Base-by-base conservation (phyloP, 1,140 invertebrate species). In the Ceratosolen fusciceps region DNA sequence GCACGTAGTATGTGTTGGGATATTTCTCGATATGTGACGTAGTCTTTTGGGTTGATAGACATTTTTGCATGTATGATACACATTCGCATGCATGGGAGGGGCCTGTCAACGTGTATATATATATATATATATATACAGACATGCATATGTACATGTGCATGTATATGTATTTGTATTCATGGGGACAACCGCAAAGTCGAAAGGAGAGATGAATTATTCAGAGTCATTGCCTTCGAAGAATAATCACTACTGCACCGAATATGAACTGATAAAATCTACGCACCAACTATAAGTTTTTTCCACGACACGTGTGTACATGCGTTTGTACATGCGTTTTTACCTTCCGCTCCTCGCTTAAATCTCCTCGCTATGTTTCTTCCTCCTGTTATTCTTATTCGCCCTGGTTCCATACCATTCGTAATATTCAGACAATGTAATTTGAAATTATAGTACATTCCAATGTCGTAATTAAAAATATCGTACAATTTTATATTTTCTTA, bases 81-180 rank as follows among this genome's bases (percentile, higher is more conserved):
- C 37, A 58, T 56, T 70, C 75, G 74, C 65, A 67, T 65, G 60
- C 39, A 76, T 67, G 39, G 62, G 62, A 49, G 39, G 39, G 39
- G 21, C 58, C 9, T 37, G 60, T 16, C 19, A 65, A 68, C 37
- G 67, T 68, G 26, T 24, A 47, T 19, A 68, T 43, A 26, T 31
- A 24, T 54, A 67, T 80, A 75, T 37, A 54, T 75, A 80, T 80
- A 71, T 73, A 80, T 39, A 54, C 21, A 70, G 58, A 39, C 56
- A 43, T n/a, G n/a, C n/a, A n/a, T n/a, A n/a, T n/a, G n/a, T n/a
- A n/a, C n/a, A n/a, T n/a, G n/a, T n/a, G n/a, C n/a, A n/a, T n/a
- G n/a, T n/a, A n/a, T n/a, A n/a, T n/a, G n/a, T 54, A 67, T 80
- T 80, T 37, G 65, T 75, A 80, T 80, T 75, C 78, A 80, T 39